Evolutionary conservation across 2,797 vertebrate genomes (phyloP).

Genomic region (Sphaeramia orbicularis): DNA sequence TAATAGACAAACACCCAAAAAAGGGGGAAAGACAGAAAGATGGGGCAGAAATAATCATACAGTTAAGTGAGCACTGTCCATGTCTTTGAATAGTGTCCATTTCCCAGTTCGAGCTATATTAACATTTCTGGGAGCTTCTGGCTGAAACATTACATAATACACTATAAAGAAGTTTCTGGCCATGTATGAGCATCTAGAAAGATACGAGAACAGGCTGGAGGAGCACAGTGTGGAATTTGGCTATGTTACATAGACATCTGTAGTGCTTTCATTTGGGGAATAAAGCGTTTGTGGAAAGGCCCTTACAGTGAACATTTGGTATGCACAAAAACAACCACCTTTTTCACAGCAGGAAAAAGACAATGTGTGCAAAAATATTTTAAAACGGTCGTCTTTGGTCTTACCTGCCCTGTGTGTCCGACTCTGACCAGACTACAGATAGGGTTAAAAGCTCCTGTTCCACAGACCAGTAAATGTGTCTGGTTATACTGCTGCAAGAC

Average conservation of each 20-base stretch:
- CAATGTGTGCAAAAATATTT: not conserved
- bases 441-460: conserved; percentile 95
- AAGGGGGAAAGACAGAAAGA: no score
- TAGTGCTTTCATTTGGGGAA: not conserved
- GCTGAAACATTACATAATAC: conserved; percentile 30
- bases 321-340: not conserved
- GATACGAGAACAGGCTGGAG: not conserved
- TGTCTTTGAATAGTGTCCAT: no score
- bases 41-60: no score
- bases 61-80: no score
- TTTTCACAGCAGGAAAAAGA: not conserved
- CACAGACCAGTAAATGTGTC: conserved; percentile 93
- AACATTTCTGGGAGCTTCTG: conserved; percentile 5
- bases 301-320: not conserved
- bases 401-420: conserved; percentile 90
- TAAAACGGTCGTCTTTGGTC: conserved; percentile 13
- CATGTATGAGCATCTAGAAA: not conserved
- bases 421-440: conserved; percentile 89
- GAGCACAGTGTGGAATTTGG: not conserved
- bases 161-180: not conserved
- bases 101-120: conserved; percentile 20
- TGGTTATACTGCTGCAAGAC: conserved; percentile 93
- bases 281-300: not conserved
- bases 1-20: no score
- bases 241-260: not conserved